phyloP scores from a whole-genome alignment of 2,888 invertebrate species.

The Xylocampa areola region DNA sequence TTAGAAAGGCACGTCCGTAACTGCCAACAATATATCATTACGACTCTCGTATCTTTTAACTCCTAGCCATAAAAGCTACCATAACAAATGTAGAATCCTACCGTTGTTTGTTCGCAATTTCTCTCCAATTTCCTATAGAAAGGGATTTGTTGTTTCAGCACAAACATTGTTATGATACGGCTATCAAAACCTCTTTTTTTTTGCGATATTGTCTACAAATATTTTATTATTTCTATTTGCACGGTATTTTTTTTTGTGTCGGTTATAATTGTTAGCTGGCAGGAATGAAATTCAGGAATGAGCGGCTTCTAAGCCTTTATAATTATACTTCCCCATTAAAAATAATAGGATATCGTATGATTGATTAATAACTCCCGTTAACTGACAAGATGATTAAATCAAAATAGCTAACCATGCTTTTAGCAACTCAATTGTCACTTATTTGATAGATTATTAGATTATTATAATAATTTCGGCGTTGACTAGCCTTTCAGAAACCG shows the following conservation, averaged over 20 bases:
- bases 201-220: slow-evolving; percentile 8
- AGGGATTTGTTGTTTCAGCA: slow-evolving; percentile 23
- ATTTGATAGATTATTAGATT: no score
- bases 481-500: no score
- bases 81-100: slow-evolving; percentile 11
- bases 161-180: slow-evolving; percentile 40
- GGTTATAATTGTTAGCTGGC: background rate
- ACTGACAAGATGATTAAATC: no score
- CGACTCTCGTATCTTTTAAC: slow-evolving; percentile 10
- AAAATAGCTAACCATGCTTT: no score
- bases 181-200: slow-evolving; percentile 29
- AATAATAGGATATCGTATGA: no score
- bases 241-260: no score
- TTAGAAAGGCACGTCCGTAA: slow-evolving; percentile 15
- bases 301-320: no score
- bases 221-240: background rate
- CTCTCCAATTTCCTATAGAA: slow-evolving; percentile 37
- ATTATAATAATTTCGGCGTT: no score
- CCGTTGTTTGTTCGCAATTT: slow-evolving; percentile 36
- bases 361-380: no score
- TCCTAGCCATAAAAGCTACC: slow-evolving; percentile 22
- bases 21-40: slow-evolving; percentile 19
- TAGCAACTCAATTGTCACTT: no score
- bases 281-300: no score
- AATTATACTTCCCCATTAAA: no score